These are phyloP conservation scores for Trisateles emortualis DNA, from an alignment of 2,888 invertebrate genomes.

Conservation along the genomic window DNA sequence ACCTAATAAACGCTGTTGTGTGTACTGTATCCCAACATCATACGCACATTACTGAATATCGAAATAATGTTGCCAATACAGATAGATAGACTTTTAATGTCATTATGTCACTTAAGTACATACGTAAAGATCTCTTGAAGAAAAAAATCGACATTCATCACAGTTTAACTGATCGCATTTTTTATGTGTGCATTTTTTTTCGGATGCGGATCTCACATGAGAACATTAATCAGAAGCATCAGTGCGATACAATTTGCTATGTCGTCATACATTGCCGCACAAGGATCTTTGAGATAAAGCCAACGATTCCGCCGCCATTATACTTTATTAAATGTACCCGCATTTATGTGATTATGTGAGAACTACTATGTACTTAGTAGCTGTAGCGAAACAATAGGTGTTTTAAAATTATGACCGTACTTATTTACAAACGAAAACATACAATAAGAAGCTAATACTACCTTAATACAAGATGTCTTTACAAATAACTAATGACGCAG, in stretches of 20 bases:
- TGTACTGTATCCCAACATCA: too few relatives aligned
- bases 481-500: neutral
- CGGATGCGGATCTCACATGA: conserved; percentile 33
- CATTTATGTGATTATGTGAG: conserved; percentile 31
- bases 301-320: conserved; percentile 3
- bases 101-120: too few relatives aligned
- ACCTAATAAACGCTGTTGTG: too few relatives aligned
- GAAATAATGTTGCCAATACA: too few relatives aligned
- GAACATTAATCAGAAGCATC: conserved; percentile 44
- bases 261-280: conserved; percentile 38
- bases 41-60: too few relatives aligned
- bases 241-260: conserved; percentile 41
- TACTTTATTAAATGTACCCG: conserved; percentile 25
- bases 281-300: conserved; percentile 11
- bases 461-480: neutral
- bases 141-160: neutral
- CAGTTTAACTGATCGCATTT: neutral
- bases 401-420: conserved; percentile 10
- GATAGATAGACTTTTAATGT: too few relatives aligned
- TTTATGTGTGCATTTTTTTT: conserved; percentile 18
- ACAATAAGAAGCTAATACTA: neutral
- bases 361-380: conserved; percentile 10
- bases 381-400: conserved; percentile 6
- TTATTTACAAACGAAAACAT: conserved; percentile 5
- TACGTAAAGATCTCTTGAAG: neutral